Evolutionary conservation across 2,888 invertebrate genomes (phyloP), one percentile per base, ranked within the genome.

Genomic region (Isotomurus palustris): DNA sequence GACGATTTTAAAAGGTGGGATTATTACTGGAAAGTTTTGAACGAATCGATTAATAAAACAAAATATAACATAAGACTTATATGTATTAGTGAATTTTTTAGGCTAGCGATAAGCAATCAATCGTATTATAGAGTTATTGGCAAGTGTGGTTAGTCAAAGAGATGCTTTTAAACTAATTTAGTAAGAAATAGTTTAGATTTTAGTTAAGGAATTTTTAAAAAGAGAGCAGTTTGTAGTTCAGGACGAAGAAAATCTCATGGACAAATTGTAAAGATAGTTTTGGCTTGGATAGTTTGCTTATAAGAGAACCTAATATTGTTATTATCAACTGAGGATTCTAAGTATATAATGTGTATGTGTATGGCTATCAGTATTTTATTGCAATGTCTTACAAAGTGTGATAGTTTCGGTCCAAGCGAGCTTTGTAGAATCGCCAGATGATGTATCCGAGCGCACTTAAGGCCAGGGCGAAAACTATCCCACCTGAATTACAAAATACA

Each of bases 401-500:
- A 76, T 92, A 93, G 77, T 89, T 90, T 70, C 85, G 82, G 75
- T 88, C 91, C 58, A 86, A 86, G 73, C 87, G 84, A 62, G 88
- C 85, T 76, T 86, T 88, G 79, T 91, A 92, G 76, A 91, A 90
- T 75, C 90, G 91, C 79, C 86, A 87, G 35, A 87, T 87, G 72
- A 91, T 85, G 76, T 87, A 84, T 2, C 85, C 84, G 57, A 93
- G 85, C 10, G 86, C 89, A 53, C 89, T 80, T 21, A 91, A 75
- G 29, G 89, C 90, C 22, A 85, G 76, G 8, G 88, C 84, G 58
- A 92, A 78, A 27, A 91, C 85, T 60, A 92, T 91, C 41, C 93
- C 93, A 28, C 91, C 92, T 79, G 67, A 19, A 74, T n/a, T n/a
- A n/a, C n/a, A n/a, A n/a, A n/a, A 73, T 38, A n/a, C n/a, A n/a